A percentile compares a stretch with the other conserved stretches of the same genome.
Conservation (phyloP, 2,113 vertebrate species). For the Pycnonotus jocosus region DNA sequence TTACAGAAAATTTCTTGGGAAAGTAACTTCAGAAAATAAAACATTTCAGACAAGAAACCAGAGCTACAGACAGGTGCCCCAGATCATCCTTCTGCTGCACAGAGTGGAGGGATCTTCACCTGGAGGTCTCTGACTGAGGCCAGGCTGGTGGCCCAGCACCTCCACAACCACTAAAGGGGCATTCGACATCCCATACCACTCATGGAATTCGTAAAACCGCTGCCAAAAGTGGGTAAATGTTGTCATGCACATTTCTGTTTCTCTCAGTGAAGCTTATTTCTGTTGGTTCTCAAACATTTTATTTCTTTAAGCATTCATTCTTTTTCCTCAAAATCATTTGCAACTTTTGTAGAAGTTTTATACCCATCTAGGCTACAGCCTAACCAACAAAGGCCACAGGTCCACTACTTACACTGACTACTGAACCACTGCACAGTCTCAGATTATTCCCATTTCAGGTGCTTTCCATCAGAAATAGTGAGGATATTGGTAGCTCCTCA, state of each 20-base stretch:
- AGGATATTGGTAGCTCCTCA: neutral
- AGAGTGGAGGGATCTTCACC: accelerated
- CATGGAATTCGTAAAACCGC: accelerated
- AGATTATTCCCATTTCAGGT: neutral
- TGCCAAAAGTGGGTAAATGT: neutral
- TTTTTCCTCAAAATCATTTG: neutral
- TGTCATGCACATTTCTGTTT: neutral
- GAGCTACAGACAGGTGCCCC: neutral
- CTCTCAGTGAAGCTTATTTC: neutral
- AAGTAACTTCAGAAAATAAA: too few relatives aligned
- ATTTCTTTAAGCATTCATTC: neutral
- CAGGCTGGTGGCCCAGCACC: neutral
- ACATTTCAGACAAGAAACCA: too few relatives aligned
- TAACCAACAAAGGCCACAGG: neutral
- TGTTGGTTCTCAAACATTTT: neutral
- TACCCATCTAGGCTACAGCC: neutral
- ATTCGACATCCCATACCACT: neutral
- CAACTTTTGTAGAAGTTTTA: neutral
- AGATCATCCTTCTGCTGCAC: neutral
- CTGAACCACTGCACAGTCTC: neutral
- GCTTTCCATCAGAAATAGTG: neutral
- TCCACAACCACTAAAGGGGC: neutral
- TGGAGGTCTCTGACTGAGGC: neutral
- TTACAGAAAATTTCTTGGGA: too few relatives aligned
- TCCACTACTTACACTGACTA: neutral